These are phyloP conservation scores for Perdix hodgsoniae DNA, from an alignment of 2,797 vertebrate species.

Conservation along the genomic window DNA sequence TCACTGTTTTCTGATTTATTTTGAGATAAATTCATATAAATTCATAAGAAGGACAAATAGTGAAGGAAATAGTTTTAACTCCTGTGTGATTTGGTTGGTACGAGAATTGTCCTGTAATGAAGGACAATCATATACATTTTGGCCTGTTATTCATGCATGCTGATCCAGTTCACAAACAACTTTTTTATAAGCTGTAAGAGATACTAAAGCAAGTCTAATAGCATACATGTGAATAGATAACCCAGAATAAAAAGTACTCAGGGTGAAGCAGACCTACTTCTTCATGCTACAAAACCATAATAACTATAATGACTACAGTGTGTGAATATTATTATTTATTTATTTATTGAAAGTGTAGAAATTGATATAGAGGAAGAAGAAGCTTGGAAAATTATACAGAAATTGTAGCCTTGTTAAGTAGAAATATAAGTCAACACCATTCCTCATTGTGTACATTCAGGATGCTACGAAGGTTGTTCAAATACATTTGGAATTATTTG, in stretches of 20 bases:
- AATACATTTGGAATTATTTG: background rate
- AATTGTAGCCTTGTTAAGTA: background rate
- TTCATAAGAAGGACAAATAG: background rate
- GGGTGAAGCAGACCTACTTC: background rate
- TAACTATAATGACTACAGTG: background rate
- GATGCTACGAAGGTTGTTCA: background rate
- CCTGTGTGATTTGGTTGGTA: background rate
- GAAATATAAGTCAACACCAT: background rate
- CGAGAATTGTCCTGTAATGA: background rate
- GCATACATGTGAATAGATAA: background rate
- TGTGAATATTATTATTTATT: background rate
- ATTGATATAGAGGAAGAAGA: background rate
- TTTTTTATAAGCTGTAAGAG: background rate
- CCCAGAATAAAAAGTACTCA: background rate
- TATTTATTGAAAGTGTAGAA: background rate
- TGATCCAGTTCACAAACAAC: background rate
- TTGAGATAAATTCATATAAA: too few relatives aligned
- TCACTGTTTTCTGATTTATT: background rate
- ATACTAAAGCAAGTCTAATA: background rate
- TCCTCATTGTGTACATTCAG: background rate
- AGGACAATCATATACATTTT: background rate
- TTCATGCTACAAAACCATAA: background rate
- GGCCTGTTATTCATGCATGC: background rate
- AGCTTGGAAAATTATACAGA: background rate
- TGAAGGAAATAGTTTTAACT: background rate